These are phyloP conservation scores for Silvanus unidentatus DNA, from an alignment of 2,888 invertebrate species.

Conservation along the genomic window DNA sequence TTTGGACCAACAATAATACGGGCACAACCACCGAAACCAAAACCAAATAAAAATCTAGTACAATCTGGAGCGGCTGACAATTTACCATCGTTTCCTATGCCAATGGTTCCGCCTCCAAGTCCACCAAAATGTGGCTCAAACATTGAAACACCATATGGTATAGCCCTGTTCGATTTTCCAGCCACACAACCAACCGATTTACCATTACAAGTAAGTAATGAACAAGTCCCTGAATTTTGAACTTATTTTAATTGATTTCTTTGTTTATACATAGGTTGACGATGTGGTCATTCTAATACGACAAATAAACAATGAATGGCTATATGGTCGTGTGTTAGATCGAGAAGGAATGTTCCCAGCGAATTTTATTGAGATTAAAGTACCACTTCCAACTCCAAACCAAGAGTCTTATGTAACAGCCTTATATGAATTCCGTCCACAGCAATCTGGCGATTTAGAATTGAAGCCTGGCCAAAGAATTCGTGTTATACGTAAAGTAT, in stretches of 20 bases:
- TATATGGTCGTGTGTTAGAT: slow-evolving; percentile 59
- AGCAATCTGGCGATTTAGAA: slow-evolving; percentile 32
- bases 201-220: slow-evolving; percentile 62
- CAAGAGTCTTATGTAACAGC: slow-evolving; percentile 54
- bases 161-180: slow-evolving; percentile 73
- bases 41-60: neutral
- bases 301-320: slow-evolving; percentile 73
- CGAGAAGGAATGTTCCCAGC: slow-evolving; percentile 77
- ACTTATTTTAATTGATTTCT: neutral
- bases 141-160: slow-evolving; percentile 59
- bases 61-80: slow-evolving; percentile 38
- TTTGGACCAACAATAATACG: slow-evolving; percentile 69
- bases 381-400: slow-evolving; percentile 54
- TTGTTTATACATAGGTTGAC: slow-evolving; percentile 54
- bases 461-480: slow-evolving; percentile 49
- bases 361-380: slow-evolving; percentile 70
- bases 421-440: slow-evolving; percentile 67
- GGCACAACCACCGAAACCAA: slow-evolving; percentile 46
- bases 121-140: slow-evolving; percentile 53
- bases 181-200: slow-evolving; percentile 73
- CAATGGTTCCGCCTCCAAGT: slow-evolving; percentile 70
- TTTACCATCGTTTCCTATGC: slow-evolving; percentile 57
- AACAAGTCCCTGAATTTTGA: slow-evolving; percentile 5
- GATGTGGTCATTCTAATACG: slow-evolving; percentile 66
- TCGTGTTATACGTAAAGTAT: slow-evolving; percentile 60